Evolutionary conservation across 1,140 invertebrate genomes (phyloP).

Genomic region (Diplogasteroides magnus): DNA sequence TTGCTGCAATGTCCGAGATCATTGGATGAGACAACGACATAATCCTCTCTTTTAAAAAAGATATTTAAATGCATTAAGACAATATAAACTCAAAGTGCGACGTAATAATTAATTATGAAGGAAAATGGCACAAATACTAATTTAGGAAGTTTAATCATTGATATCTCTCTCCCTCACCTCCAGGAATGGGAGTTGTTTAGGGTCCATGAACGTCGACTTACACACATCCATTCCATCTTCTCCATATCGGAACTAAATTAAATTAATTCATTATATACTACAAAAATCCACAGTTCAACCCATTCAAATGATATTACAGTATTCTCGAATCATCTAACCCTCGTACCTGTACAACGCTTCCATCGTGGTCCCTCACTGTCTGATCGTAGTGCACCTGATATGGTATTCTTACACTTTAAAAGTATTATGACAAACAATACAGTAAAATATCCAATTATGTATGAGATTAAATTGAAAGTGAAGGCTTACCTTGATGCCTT

Average conservation of each 20-base stretch:
- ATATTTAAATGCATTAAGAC: too few species aligned
- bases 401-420: conserved; percentile 55
- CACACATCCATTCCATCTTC: conserved; percentile 92
- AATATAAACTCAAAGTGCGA: background rate
- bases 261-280: too few species aligned
- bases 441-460: too few species aligned
- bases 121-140: background rate
- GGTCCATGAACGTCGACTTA: conserved; percentile 76
- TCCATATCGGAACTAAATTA: conserved; percentile 76
- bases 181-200: conserved; percentile 74
- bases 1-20: conserved; percentile 33
- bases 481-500: conserved; percentile 81
- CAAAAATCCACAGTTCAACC: too few species aligned
- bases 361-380: conserved; percentile 89
- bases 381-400: conserved; percentile 77
- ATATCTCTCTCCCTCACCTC: conserved; percentile 66
- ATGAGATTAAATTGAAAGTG: conserved; percentile 69
- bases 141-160: too few species aligned
- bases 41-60: too few species aligned
- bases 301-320: background rate
- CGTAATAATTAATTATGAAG: background rate
- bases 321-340: background rate
- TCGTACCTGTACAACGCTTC: conserved; percentile 76
- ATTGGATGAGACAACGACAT: too few species aligned
- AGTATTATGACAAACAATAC: too few species aligned